Evolutionary conservation across 2,797 vertebrate genomes (phyloP).

Genomic region (Microtus obscurus): DNA sequence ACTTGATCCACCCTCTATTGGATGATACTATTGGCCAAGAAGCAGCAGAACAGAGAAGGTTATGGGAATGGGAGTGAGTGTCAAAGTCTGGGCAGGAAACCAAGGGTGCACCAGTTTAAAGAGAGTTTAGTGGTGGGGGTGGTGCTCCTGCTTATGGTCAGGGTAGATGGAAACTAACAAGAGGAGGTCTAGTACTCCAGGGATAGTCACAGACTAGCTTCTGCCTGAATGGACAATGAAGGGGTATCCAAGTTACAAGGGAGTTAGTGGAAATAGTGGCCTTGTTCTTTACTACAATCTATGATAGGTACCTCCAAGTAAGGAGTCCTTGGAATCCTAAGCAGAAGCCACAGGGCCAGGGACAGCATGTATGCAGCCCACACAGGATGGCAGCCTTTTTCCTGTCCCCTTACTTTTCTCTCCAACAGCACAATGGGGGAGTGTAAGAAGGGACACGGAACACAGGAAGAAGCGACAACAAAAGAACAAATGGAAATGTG

Average conservation of each 20-base stretch:
- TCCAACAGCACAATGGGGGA: neutral
- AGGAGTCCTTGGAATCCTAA: neutral
- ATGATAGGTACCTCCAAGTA: neutral
- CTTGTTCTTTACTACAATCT: neutral
- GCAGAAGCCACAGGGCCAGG: neutral
- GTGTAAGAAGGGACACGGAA: neutral
- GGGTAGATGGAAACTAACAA: neutral
- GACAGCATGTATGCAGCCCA: neutral
- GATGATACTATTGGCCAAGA: neutral
- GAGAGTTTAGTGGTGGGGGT: neutral
- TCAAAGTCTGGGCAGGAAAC: slow-evolving; percentile 25
- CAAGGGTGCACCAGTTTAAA: neutral
- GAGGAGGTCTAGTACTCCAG: neutral
- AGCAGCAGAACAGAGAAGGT: neutral
- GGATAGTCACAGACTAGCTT: neutral
- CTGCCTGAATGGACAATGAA: neutral
- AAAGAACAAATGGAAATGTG: neutral
- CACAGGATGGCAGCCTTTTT: neutral
- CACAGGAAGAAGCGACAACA: neutral
- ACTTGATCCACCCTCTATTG: neutral
- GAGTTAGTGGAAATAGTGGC: neutral
- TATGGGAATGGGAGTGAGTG: neutral
- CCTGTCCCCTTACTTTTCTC: neutral
- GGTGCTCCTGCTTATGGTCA: neutral
- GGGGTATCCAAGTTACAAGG: neutral